Base-by-base conservation (phyloP, 2,113 vertebrate genomes). In the Glaucidium brasilianum region DNA sequence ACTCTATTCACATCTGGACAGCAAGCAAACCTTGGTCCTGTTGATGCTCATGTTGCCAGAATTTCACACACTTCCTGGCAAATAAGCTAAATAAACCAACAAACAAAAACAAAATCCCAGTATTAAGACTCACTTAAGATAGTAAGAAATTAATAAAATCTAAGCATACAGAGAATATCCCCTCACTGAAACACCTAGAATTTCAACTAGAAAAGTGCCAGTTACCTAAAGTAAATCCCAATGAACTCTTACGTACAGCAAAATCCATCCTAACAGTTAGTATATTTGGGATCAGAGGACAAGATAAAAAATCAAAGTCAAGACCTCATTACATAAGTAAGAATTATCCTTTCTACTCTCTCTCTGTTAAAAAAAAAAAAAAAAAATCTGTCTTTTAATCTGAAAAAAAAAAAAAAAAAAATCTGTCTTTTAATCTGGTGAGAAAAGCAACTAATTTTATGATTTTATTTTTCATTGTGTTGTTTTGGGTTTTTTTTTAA, bases 31-130 rank as follows among this genome's bases (percentile, higher is more conserved):
- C 10, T 64, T 39, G 16, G 19, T 55, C 20, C 11, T 69, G 4
- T 17, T 35, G 15, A 15, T 62, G 32, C 5, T 43, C 16, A 7
- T 43, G 12, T 10, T 47, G 7, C 12, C 15, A 78, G 66, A 91
- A 60, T 62, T 86, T 9, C 15, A 59, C 14, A 10, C 0, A 0
- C 8, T 35, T 79, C n/a, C 34, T 50, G 25, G 8, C 0, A 71
- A 89, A 60, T 20, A 55, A 26, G 20, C 6, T 15, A 32, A 56
- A 32, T 9, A 15, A 55, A 32, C 39, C 10, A 39, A 39, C 39
- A n/a, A 12, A 12, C 21, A 34, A 23, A 7, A 16, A 29, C 35
- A n/a, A 23, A 88, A 90, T 60, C 5, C 11, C 18, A 45, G 2
- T 45, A 66, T 79, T 37, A 84, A 69, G 10, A 29, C 21, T 10